Conservation (phyloP, 2,113 vertebrate genomes). For the Elachura formosa region DNA sequence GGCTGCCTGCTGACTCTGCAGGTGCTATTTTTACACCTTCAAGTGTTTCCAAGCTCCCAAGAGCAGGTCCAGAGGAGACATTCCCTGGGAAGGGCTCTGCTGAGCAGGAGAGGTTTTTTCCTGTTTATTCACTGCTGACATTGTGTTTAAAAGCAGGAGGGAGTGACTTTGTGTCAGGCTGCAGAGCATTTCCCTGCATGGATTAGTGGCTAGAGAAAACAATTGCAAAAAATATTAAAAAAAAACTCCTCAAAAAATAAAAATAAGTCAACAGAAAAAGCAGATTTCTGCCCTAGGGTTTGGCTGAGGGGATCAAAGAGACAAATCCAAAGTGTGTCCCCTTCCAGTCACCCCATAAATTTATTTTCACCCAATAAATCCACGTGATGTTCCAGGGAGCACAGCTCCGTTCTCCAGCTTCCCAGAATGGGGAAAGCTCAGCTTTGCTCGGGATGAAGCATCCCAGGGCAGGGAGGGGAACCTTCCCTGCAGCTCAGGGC, state of each 20-base stretch:
- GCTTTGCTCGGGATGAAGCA: neutral
- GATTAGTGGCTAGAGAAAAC: neutral
- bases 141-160: neutral
- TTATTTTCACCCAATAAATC: neutral
- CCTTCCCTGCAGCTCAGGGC: neutral
- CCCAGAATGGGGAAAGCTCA: neutral
- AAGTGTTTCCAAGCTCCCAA: neutral
- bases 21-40: neutral
- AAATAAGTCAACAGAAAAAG: neutral
- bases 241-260: neutral
- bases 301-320: neutral
- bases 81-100: neutral
- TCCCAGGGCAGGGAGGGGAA: neutral
- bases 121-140: neutral
- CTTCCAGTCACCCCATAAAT: neutral
- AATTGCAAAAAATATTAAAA: neutral
- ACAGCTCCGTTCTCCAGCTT: neutral
- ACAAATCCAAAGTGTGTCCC: neutral
- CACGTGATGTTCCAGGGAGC: neutral
- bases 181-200: neutral
- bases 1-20: neutral
- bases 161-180: neutral
- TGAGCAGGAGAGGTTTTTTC: neutral
- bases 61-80: neutral
- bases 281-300: neutral